Base-by-base conservation (phyloP, 2,113 vertebrate species). In the Carettochelys insculpta region DNA sequence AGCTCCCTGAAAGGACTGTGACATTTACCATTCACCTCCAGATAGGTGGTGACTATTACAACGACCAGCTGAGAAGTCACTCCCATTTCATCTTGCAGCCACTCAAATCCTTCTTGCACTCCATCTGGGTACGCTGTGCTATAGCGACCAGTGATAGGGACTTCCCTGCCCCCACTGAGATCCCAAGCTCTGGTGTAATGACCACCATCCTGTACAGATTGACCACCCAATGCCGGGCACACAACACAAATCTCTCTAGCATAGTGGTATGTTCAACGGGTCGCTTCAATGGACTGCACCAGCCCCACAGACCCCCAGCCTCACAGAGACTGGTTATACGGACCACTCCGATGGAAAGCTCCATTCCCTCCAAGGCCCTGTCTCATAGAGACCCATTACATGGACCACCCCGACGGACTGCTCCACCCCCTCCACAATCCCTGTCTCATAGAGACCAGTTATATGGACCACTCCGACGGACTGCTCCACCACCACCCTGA, bases 1-100 rank as follows among this genome's bases (percentile, higher is more conserved):
- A 94, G 94, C 84, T 97, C 93, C 77, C 94, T 94, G 95, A 95
- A 96, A 83, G 93, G 94, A 94, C 90, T 96, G 93, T 94, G 94
- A 89, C 96, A 96, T 41, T 65, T 43, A 38, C 41, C 68, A 14
- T 75, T 75, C 71, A 41, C 71, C 71, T 43, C 71, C 68, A 25
- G 41, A 45, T 12, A 14, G 25, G 41, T 5, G 11, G 11, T 73
- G 71, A 22, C 38, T 38, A 68, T 38, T 68, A 38, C 5, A 68
- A 11, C 22, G n/a, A 73, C 38, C 68, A 73, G 68, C 22, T 73
- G 38, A 73, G 38, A 73, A 45, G 45, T 14, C 25, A 14, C 41
- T 43, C 71, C 71, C 25, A 27, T 75, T 45, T 75, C 3, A 1
- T 65, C 24, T 24, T 75, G 41, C 11, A 25, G 41, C 68, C 68